Conservation (phyloP, 2,888 invertebrate species). For the Leucophenga maculata region DNA sequence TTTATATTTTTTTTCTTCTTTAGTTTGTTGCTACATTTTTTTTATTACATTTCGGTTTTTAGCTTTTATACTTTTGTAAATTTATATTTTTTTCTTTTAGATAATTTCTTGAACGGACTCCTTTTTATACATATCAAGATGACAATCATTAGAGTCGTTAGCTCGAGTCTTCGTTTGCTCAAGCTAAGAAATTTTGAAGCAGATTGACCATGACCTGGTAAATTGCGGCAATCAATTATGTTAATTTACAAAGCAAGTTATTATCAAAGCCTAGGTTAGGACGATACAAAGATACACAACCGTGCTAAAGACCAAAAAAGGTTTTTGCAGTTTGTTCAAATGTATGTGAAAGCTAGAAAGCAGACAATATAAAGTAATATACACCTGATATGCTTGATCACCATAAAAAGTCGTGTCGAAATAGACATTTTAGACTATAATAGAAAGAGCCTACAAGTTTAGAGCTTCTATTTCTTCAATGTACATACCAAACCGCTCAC, state of each 20-base stretch:
- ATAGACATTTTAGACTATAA: no score
- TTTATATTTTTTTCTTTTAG: no score
- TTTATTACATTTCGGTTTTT: constrained; percentile 15
- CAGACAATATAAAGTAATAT: no score
- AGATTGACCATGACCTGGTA: background rate
- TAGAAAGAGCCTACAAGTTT: no score
- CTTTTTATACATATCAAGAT: constrained; percentile 38
- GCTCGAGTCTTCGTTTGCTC: background rate
- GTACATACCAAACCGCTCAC: no score
- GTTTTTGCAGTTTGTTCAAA: no score
- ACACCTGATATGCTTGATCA: no score
- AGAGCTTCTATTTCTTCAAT: no score
- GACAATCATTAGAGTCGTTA: constrained; percentile 48
- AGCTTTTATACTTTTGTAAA: background rate
- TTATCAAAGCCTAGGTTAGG: background rate
- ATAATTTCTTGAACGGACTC: background rate
- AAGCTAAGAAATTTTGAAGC: background rate
- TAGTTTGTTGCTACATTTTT: constrained; percentile 3
- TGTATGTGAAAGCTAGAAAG: no score
- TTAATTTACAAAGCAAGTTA: background rate
- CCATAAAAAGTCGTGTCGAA: no score
- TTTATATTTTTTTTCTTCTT: background rate
- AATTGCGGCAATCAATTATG: background rate
- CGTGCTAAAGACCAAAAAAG: background rate
- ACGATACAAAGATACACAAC: background rate